These are phyloP conservation scores for Vanessa tameamea DNA, from an alignment of 1,140 invertebrate genomes.

Conservation along the genomic window DNA sequence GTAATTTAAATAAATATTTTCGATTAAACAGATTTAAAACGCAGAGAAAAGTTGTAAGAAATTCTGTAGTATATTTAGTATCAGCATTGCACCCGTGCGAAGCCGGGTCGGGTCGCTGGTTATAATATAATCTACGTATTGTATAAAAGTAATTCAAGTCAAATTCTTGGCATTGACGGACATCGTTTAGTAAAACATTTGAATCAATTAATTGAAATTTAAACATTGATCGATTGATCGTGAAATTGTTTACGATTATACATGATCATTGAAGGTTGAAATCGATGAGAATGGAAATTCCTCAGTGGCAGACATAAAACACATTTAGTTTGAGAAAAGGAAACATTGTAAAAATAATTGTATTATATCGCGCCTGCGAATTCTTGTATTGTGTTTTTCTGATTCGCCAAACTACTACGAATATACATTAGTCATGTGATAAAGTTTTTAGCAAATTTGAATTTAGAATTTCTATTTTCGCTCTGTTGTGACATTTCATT, in stretches of 20 bases:
- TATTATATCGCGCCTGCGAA: conserved; percentile 3
- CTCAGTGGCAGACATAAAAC: conserved; percentile 31
- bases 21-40: too few species aligned
- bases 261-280: conserved; percentile 31
- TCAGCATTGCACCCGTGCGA: too few species aligned
- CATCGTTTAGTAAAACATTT: conserved; percentile 20
- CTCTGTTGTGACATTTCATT: too few species aligned
- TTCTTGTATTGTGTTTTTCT: neutral
- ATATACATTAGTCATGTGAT: too few species aligned
- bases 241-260: conserved; percentile 34
- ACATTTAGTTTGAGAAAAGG: conserved; percentile 17
- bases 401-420: too few species aligned
- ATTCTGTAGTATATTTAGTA: too few species aligned
- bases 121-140: neutral
- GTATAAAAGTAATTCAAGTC: neutral
- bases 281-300: conserved; percentile 32
- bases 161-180: conserved; percentile 19
- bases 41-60: too few species aligned
- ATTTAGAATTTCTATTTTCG: too few species aligned
- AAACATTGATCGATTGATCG: conserved; percentile 30
- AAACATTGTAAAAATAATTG: conserved; percentile 3
- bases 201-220: conserved; percentile 35
- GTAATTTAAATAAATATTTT: too few species aligned
- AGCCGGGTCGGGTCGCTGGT: too few species aligned
- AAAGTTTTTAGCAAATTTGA: too few species aligned